Percentiles rank a stretch among this genome's conserved stretches.
These are phyloP conservation scores for Hyles euphorbiae DNA, from an alignment of 1,140 invertebrate genomes.

Conservation along the genomic window DNA sequence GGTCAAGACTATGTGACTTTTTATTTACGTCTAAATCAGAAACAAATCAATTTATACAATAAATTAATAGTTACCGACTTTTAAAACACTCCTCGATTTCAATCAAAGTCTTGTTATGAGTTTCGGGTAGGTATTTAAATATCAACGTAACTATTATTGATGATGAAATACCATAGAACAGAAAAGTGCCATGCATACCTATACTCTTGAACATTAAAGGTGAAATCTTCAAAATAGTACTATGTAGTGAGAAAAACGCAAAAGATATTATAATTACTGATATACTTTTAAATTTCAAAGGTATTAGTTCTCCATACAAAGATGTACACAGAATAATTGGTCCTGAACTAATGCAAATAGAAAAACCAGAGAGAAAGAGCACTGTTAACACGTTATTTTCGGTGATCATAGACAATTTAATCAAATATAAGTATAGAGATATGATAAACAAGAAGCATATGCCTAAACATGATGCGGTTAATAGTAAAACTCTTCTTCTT, in stretches of 20 bases:
- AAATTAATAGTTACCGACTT: not conserved
- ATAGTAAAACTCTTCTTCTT: constrained; percentile 21
- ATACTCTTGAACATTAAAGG: constrained; percentile 22
- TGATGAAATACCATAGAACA: constrained; percentile 17
- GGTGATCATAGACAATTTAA: constrained; percentile 19
- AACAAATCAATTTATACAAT: no score
- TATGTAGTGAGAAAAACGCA: constrained; percentile 3
- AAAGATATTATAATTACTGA: constrained; percentile 10
- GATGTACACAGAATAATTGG: constrained; percentile 18
- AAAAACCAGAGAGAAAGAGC: constrained; percentile 20
- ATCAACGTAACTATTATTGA: constrained; percentile 10
- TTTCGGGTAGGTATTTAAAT: constrained; percentile 29
- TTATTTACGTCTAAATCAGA: no score
- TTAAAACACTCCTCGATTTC: constrained; percentile 24
- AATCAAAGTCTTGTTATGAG: constrained; percentile 23
- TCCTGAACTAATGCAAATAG: constrained; percentile 21
- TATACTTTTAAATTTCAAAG: constrained; percentile 16
- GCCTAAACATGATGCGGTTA: constrained; percentile 14
- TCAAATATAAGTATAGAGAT: constrained; percentile 30
- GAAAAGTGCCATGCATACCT: constrained; percentile 21
- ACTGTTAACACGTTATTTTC: constrained; percentile 26
- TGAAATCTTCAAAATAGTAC: constrained; percentile 18
- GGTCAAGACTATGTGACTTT: no score
- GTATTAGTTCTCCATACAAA: constrained; percentile 19
- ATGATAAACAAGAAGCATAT: constrained; percentile 26